Base-by-base conservation (phyloP, 2,888 invertebrate species). In the Odontocolon sp. region DNA sequence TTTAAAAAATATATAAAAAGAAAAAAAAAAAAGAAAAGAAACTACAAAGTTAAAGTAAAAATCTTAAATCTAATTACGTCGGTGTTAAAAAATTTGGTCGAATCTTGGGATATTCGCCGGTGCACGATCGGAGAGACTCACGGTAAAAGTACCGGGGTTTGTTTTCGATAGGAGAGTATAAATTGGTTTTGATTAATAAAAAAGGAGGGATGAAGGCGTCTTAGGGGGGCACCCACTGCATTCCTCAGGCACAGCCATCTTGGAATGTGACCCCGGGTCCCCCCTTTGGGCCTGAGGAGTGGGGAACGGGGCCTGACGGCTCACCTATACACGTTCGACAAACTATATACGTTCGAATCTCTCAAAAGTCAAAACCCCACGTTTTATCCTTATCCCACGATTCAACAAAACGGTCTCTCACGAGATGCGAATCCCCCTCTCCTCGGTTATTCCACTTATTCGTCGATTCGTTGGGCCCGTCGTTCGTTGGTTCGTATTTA, bases 191-290 rank as follows among this genome's bases (percentile, higher is more conserved):
- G 87, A 87, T 88, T 88, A 86, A 86, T 85, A 88, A 89, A 89
- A 89, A 87, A 86, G 85, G 85, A 86, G 87, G 86, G 87, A 88
- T 85, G 82, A 87, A 87, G 87, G 88, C 88, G 87, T 87, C 87
- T 87, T 84, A 85, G 87, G 87, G 87, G 88, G 87, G 87, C 89
- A 88, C 87, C 89, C 89, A 89, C 90, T 88, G 90, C 91, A 91
- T 90, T 90, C 90, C 90, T 87, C 82, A 86, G 87, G 86, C 87
- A 88, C 90, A 89, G 90, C 91, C 91, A 91, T 91, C 89, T 91
- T 91, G 91, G 91, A 91, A 91, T 91, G 91, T 90, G 91, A 90
- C 90, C 90, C 88, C 90, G 80, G 87, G 87, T 87, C 83, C 86
- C 88, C 88, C 85, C 87, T 79, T 85, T 83, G 85, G 87, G 87